Conservation (phyloP, 2,113 vertebrate genomes). For the Corynorhinus townsendii region DNA sequence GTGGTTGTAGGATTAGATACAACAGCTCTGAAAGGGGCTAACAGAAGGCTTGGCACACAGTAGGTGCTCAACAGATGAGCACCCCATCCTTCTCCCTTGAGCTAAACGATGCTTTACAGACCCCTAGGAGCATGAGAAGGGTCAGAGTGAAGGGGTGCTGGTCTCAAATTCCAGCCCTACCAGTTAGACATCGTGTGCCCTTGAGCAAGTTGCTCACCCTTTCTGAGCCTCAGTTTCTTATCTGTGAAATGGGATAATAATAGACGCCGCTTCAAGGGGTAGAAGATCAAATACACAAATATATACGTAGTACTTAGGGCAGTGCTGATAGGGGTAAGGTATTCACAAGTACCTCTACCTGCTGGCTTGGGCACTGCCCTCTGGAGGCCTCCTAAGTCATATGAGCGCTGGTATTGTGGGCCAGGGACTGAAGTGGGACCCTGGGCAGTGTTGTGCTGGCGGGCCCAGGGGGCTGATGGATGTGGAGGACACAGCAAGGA, state of each 20-base stretch:
- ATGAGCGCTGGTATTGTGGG: accelerated
- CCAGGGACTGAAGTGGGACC: background rate
- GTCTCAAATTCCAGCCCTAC: background rate
- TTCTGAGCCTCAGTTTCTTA: background rate
- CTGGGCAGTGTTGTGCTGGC: background rate
- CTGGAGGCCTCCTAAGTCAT: background rate
- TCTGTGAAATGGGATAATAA: background rate
- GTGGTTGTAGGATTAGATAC: too few relatives aligned
- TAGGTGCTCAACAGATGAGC: background rate
- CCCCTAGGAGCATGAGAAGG: background rate
- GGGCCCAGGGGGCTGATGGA: background rate
- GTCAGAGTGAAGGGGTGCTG: too few relatives aligned
- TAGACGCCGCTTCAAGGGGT: background rate
- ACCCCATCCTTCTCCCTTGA: background rate
- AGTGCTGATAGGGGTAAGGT: accelerated
- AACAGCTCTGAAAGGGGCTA: background rate
- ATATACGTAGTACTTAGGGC: background rate
- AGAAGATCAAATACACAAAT: background rate
- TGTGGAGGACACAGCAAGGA: background rate
- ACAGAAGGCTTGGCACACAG: background rate
- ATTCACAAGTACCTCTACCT: accelerated
- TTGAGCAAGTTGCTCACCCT: too few relatives aligned
- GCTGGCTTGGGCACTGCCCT: background rate
- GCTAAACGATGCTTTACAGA: too few relatives aligned
- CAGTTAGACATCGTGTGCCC: background rate